Percentiles rank a stretch among this genome's conserved stretches.
Evolutionary conservation across 2,113 vertebrate genomes (phyloP).

Genomic region (Cephalopterus ornatus): DNA sequence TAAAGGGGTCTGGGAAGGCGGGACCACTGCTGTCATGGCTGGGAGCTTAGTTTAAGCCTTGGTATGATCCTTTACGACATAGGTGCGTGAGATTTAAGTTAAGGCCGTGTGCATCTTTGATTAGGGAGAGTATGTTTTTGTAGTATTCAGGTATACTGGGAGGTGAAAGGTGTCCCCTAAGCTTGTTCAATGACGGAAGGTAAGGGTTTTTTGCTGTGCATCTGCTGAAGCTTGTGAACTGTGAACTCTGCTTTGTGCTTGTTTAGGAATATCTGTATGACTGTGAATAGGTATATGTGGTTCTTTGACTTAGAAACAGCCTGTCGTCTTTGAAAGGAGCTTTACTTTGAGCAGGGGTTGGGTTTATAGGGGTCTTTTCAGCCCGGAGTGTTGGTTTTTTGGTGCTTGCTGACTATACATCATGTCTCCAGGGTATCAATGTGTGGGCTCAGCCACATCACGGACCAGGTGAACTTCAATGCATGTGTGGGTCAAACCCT

Average conservation of each 20-base stretch:
- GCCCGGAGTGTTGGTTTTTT: fast-evolving
- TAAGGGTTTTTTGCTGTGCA: fast-evolving
- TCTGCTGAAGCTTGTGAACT: fast-evolving
- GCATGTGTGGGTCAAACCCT: fast-evolving
- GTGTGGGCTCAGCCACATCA: fast-evolving
- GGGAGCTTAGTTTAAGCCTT: fast-evolving
- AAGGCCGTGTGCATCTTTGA: fast-evolving
- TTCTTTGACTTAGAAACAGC: neutral
- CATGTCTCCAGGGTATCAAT: fast-evolving
- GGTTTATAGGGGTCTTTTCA: neutral
- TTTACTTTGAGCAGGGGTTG: neutral
- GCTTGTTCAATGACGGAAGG: neutral
- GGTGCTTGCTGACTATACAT: fast-evolving
- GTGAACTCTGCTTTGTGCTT: fast-evolving
- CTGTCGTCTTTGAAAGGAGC: neutral
- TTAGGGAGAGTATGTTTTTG: fast-evolving
- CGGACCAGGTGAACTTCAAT: neutral
- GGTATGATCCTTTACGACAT: fast-evolving
- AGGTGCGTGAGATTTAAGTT: fast-evolving
- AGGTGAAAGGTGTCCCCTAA: fast-evolving
- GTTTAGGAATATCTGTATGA: fast-evolving
- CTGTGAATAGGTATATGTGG: neutral
- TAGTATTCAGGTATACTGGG: fast-evolving
- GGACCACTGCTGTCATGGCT: fast-evolving
- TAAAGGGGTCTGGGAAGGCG: neutral